Evolutionary conservation across 2,113 vertebrate genomes (phyloP), one percentile per base, ranked within the genome.

Genomic region (Laterallus jamaicensis): DNA sequence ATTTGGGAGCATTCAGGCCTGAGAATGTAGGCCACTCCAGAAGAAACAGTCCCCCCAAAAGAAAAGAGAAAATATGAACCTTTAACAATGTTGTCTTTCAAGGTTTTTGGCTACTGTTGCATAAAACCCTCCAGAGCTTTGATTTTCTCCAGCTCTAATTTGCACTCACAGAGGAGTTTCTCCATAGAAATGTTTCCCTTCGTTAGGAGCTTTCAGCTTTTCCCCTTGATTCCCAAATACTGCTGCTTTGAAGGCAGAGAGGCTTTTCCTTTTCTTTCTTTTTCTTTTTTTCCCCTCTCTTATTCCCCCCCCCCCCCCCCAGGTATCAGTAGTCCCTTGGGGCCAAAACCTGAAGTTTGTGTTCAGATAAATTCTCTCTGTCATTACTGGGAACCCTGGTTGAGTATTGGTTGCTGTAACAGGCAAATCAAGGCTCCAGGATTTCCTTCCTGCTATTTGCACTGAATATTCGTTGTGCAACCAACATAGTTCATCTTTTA

Each of bases 1-100:
- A 98, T 98, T 97, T 97, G 96, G 97, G 98, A 93, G 95, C 96
- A 93, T 96, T 95, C 89, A 92, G 88, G 89, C 83, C 75, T 95
- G 94, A 96, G 96, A 96, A 95, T 93, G 85, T 92, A 90, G 90
- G 90, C 87, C 88, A 96, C 96, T 97, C 93, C 92, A 96, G 95
- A 88, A 95, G 94, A 94, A 95, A 84, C 5, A 39, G 77, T 85
- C 14, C 59, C 78, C 55, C 24, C 24, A 12, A 16, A 16, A 92
- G 94, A 86, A 90, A 93, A 86, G 90, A 73, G 78, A 83, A 92
- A 98, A 97, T 97, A 85, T 35, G 1, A 97, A 97, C 97, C 97
- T 97, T 98, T 94, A 84, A 97, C 95, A 95, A 94, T 91, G 86
- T 87, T 94, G 77, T 94, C 86, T 93, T 97, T 97, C 96, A 97